Evolutionary conservation across 2,797 vertebrate species (phyloP).

Genomic region (Sebastes paucispinis): DNA sequence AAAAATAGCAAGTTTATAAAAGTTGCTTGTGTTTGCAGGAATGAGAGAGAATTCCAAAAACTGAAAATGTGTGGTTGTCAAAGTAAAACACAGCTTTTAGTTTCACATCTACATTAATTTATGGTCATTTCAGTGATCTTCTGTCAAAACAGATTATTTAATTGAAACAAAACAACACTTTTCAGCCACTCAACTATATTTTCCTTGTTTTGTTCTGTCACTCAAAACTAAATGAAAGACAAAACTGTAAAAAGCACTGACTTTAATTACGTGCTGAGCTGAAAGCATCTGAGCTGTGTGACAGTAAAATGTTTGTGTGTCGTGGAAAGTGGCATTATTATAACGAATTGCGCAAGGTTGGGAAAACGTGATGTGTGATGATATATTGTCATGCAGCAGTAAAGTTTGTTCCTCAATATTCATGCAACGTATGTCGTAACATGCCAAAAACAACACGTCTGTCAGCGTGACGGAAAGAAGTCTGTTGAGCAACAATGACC

Average conservation of each 20-base stretch:
- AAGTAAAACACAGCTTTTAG: background rate
- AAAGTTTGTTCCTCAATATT: slow-evolving; percentile 21
- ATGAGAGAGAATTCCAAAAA: slow-evolving; percentile 17
- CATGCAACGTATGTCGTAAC: slow-evolving; percentile 5
- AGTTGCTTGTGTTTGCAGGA: background rate
- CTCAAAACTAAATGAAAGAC: slow-evolving; percentile 9
- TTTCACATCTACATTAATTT: background rate
- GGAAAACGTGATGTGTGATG: slow-evolving; percentile 11
- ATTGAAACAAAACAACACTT: background rate
- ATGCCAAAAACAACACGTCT: slow-evolving; percentile 27
- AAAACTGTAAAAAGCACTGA: background rate
- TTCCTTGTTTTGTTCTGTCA: background rate
- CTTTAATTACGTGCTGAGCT: background rate
- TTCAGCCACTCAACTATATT: background rate
- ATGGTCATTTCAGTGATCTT: background rate
- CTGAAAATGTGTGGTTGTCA: slow-evolving; percentile 32
- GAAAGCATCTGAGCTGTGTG: background rate
- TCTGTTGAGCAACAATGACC: slow-evolving; percentile 13
- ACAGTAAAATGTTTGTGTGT: slow-evolving; percentile 13
- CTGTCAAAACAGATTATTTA: background rate
- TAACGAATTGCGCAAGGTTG: background rate
- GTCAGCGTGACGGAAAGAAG: background rate
- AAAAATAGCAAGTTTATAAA: slow-evolving; percentile 1
- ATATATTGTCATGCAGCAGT: slow-evolving; percentile 9
- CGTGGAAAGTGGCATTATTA: slow-evolving; percentile 17